Conservation (phyloP, 2,888 invertebrate genomes). For the Gymnosoma rotundatum region DNA sequence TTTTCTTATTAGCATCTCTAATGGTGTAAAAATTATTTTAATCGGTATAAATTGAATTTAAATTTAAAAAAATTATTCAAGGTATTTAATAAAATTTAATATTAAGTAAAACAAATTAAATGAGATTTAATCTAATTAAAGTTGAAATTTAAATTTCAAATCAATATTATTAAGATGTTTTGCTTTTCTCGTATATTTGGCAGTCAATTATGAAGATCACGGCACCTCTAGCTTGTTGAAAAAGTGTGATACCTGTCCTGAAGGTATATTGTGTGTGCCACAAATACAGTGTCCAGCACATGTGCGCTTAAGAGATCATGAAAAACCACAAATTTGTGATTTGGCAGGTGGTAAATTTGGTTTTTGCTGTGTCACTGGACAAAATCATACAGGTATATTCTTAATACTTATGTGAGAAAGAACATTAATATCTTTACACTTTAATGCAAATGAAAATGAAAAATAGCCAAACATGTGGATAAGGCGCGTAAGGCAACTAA, state of each 20-base stretch:
- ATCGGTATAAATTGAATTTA: no score
- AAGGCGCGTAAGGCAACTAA: slow-evolving; percentile 57
- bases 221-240: slow-evolving; percentile 71
- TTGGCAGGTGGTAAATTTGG: slow-evolving; percentile 83
- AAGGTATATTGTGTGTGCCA: slow-evolving; percentile 84
- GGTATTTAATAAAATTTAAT: no score
- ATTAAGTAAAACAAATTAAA: background rate
- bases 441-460: background rate
- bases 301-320: slow-evolving; percentile 80
- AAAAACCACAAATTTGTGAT: slow-evolving; percentile 83
- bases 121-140: background rate
- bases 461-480: slow-evolving; percentile 30
- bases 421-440: background rate
- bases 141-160: background rate
- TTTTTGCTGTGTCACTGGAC: slow-evolving; percentile 86
- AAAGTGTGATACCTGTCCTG: slow-evolving; percentile 82
- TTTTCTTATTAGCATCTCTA: no score
- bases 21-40: no score
- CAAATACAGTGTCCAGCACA: slow-evolving; percentile 87
- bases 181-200: background rate
- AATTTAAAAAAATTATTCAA: no score
- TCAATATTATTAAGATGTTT: background rate
- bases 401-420: no score
- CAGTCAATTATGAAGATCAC: slow-evolving; percentile 49
- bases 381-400: slow-evolving; percentile 83